Evolutionary conservation across 2,888 invertebrate genomes (phyloP), one percentile per base, ranked within the genome.

Genomic region (Cephus sareptanus): DNA sequence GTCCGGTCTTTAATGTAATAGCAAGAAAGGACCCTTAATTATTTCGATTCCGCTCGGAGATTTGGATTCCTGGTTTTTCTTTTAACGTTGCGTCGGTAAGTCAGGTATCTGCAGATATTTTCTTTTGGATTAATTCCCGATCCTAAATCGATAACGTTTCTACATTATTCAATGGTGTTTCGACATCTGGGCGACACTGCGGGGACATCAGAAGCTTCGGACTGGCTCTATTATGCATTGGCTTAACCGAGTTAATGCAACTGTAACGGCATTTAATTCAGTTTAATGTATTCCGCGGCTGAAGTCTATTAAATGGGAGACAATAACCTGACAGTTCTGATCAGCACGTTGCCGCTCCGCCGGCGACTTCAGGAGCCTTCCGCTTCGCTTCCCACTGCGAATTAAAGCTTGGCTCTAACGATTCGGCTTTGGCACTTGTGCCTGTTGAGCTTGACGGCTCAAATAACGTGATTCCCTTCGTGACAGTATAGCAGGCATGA

Each of bases 291-390:
- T 89, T 87, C 87, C 88, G 86, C 86, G 84, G 85, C 84, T 86
- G 88, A 87, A 89, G 89, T 89, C 90, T 87, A 90, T 89, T 90
- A 90, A 90, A 89, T 86, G 84, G 87, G 89, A 89, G 90, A 90
- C 90, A 90, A 90, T 90, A 90, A 90, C 87, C 85, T 90, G 90
- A 89, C 90, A 90, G 90, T 86, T 90, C 85, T 88, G 90, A 90
- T 90, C 89, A 88, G 88, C 88, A 85, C 84, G 85, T 85, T 86
- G 76, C 80, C 80, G 78, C 81, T 78, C 37, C 80, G 75, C 40
- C 76, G 69, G 76, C 75, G 76, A 76, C 31, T 77, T 34, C 30
- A 1, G 23, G 30, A 69, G 40, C 31, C 76, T 35, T 31, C 40
- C 69, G 69, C 30, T 77, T 35, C 56, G 56, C 56, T 56, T 56